phyloP scores from a whole-genome alignment of 2,113 vertebrate species.

The Istiophorus platypterus region DNA sequence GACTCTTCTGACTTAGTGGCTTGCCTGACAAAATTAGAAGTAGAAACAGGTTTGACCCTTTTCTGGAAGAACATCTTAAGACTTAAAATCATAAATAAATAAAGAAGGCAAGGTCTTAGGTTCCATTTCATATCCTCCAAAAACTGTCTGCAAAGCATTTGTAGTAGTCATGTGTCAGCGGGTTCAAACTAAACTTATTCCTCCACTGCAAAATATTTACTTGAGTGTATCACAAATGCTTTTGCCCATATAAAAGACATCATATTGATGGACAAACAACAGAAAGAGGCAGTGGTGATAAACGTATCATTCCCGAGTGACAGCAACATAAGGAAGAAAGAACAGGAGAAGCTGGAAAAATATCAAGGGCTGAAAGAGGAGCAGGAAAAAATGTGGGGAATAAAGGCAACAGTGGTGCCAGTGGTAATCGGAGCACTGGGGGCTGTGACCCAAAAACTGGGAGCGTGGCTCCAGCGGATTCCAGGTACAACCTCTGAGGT shows the following conservation, averaged over 20 bases:
- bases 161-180: slow-evolving; percentile 16
- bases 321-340: too few relatives aligned
- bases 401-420: too few relatives aligned
- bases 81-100: slow-evolving; percentile 27
- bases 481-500: too few relatives aligned
- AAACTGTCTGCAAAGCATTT: slow-evolving; percentile 29
- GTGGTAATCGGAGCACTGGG: too few relatives aligned
- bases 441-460: too few relatives aligned
- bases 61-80: slow-evolving; percentile 29
- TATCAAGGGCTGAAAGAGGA: too few relatives aligned
- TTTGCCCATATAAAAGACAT: neutral
- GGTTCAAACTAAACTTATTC: slow-evolving; percentile 17
- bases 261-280: too few relatives aligned
- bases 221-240: neutral
- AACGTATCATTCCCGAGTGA: too few relatives aligned
- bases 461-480: too few relatives aligned
- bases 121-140: slow-evolving; percentile 26
- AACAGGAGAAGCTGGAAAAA: too few relatives aligned
- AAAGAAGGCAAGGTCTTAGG: slow-evolving; percentile 5
- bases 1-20: slow-evolving; percentile 9
- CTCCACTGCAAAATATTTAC: slow-evolving; percentile 19
- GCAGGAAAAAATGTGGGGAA: too few relatives aligned
- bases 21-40: slow-evolving; percentile 42
- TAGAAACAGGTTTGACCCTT: slow-evolving; percentile 39
- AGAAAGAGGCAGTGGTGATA: too few relatives aligned